phyloP scores from a whole-genome alignment of 2,113 vertebrate species.

The Campylomormyrus numenius region DNA sequence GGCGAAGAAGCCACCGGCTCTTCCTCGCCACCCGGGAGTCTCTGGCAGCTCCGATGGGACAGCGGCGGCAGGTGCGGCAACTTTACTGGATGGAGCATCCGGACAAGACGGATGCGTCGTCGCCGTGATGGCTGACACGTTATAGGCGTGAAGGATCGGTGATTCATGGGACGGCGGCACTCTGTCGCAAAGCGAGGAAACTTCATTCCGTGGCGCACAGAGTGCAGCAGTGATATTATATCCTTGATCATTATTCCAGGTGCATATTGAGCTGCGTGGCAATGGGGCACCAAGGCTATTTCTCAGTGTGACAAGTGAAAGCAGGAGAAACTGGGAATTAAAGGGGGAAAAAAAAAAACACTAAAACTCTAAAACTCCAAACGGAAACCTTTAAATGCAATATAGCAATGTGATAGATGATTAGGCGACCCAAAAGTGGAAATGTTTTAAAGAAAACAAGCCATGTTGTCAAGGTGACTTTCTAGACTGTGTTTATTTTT shows the following conservation, averaged over 20 bases:
- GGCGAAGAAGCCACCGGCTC: background rate
- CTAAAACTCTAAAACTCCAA: background rate
- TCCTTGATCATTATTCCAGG: conserved; percentile 45
- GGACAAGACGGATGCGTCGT: conserved; percentile 9
- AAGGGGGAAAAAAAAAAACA: background rate
- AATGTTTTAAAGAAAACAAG: background rate
- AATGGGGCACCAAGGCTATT: conserved; percentile 16
- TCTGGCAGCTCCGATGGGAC: background rate
- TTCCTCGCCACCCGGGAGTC: background rate
- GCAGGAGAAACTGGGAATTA: background rate
- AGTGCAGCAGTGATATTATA: conserved; percentile 44
- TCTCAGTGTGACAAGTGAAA: conserved; percentile 3
- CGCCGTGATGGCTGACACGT: background rate
- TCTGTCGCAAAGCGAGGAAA: conserved; percentile 4
- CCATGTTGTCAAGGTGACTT: background rate
- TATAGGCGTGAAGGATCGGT: background rate
- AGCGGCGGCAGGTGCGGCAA: background rate
- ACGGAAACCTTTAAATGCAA: background rate
- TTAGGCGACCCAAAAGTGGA: background rate
- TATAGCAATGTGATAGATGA: background rate
- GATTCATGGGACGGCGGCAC: conserved; percentile 17
- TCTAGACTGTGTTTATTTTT: background rate
- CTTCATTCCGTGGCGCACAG: conserved; percentile 31
- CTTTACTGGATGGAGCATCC: conserved; percentile 2
- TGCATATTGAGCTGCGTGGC: conserved; percentile 36